phyloP scores from a whole-genome alignment of 2,113 vertebrate genomes.

The Puma concolor region DNA sequence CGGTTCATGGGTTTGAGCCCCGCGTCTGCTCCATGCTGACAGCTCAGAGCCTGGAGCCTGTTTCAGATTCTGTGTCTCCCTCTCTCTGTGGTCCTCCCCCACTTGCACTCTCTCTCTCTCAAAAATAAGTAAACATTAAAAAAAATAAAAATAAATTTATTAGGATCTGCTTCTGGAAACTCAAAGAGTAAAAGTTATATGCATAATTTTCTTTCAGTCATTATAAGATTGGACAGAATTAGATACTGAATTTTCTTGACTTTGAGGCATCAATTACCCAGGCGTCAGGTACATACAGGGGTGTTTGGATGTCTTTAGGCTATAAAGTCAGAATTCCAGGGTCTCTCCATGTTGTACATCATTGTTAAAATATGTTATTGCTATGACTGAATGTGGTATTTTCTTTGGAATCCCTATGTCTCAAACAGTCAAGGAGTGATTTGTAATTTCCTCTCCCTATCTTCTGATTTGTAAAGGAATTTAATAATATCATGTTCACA shows the following conservation, averaged over 20 bases:
- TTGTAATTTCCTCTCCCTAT: conserved; percentile 25
- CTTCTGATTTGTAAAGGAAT: conserved; percentile 38
- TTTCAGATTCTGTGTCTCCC: no score
- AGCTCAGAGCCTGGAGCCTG: no score
- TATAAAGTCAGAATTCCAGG: neutral
- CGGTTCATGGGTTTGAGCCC: no score
- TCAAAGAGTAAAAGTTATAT: conserved; percentile 22
- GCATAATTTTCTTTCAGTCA: neutral
- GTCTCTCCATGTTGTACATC: neutral
- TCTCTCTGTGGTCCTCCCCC: no score
- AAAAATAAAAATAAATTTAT: neutral
- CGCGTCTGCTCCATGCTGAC: no score
- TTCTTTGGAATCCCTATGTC: conserved; percentile 44
- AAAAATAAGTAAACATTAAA: no score
- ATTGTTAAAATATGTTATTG: conserved; percentile 42
- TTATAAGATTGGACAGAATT: conserved; percentile 16
- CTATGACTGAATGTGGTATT: conserved; percentile 28
- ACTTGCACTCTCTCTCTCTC: no score
- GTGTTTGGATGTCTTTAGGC: neutral
- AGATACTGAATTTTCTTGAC: conserved; percentile 18
- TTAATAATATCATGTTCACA: conserved; percentile 25
- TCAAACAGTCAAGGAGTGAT: conserved; percentile 4
- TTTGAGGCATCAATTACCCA: neutral
- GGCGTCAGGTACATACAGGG: neutral
- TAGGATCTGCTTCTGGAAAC: conserved; percentile 30